A percentile compares a stretch with the other conserved stretches of the same genome.
These are phyloP conservation scores for Propithecus deckenii DNA, from an alignment of 2,797 vertebrate genomes.

Conservation along the genomic window DNA sequence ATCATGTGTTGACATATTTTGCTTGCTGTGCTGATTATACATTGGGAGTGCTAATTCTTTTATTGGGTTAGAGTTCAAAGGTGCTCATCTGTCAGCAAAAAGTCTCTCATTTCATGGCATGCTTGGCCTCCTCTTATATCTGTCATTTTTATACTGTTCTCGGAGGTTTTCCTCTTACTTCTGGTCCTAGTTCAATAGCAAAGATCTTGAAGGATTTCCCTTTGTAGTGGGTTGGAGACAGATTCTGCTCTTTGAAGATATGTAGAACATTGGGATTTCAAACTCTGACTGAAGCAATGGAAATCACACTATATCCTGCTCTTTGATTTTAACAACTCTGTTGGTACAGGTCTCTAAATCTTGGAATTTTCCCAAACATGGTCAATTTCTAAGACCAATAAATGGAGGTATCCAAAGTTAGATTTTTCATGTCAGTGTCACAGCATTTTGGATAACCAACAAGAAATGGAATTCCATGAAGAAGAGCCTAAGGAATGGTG, in stretches of 20 bases:
- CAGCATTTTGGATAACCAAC: background rate
- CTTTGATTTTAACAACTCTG: slow-evolving; percentile 83
- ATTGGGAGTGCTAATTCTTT: slow-evolving; percentile 76
- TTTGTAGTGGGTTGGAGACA: slow-evolving; percentile 83
- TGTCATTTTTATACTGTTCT: slow-evolving; percentile 81
- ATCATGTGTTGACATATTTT: slow-evolving; percentile 63
- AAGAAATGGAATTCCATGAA: background rate
- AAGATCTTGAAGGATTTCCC: slow-evolving; percentile 80
- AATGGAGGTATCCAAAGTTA: background rate
- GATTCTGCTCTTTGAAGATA: slow-evolving; percentile 84
- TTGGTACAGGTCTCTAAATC: slow-evolving; percentile 55
- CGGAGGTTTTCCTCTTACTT: slow-evolving; percentile 81
- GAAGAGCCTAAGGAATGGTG: background rate
- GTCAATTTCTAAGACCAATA: background rate
- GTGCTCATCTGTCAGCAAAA: slow-evolving; percentile 83
- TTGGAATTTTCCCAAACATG: slow-evolving; percentile 36
- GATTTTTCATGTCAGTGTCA: background rate
- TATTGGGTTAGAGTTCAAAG: slow-evolving; percentile 75
- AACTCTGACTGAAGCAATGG: slow-evolving; percentile 79
- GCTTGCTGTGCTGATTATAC: slow-evolving; percentile 63
- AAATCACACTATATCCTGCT: slow-evolving; percentile 78
- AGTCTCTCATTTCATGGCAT: slow-evolving; percentile 80
- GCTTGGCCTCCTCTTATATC: slow-evolving; percentile 77
- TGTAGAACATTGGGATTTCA: slow-evolving; percentile 79
- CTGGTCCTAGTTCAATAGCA: slow-evolving; percentile 81